phyloP scores from a whole-genome alignment of 2,113 vertebrate species.

The Brachyistius frenatus region DNA sequence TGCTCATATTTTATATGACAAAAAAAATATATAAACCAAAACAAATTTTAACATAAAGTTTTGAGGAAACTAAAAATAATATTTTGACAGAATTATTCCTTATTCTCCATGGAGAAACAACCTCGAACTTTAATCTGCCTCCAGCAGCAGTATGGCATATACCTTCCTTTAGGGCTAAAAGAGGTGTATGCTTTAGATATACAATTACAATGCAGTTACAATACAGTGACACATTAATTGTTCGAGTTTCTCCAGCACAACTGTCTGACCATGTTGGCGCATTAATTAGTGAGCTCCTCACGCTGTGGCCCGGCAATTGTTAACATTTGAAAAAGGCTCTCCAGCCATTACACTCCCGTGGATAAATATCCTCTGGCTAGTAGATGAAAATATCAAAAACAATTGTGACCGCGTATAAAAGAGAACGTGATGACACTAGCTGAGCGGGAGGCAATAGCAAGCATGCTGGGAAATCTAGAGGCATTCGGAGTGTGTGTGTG shows the following conservation, averaged over 20 bases:
- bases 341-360: conserved; percentile 65
- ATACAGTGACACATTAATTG: conserved; percentile 82
- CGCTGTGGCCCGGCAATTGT: conserved; percentile 64
- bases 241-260: conserved; percentile 72
- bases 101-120: conserved; percentile 71
- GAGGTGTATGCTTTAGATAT: conserved; percentile 69
- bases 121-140: conserved; percentile 74
- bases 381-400: conserved; percentile 82
- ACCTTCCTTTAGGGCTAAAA: conserved; percentile 67
- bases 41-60: conserved; percentile 64
- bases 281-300: conserved; percentile 77
- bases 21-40: conserved; percentile 49
- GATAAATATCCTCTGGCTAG: conserved; percentile 83
- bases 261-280: conserved; percentile 60
- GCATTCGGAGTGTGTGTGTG: conserved; percentile 30
- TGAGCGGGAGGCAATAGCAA: conserved; percentile 54
- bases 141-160: conserved; percentile 55
- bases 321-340: conserved; percentile 72
- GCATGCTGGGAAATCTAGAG: conserved; percentile 76
- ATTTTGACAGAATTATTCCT: conserved; percentile 69
- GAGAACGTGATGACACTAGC: conserved; percentile 60
- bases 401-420: conserved; percentile 74
- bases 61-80: conserved; percentile 55
- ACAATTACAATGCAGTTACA: conserved; percentile 82
- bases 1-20: no score